Conservation (phyloP, 2,797 vertebrate species). For the Holocentrus rufus region DNA sequence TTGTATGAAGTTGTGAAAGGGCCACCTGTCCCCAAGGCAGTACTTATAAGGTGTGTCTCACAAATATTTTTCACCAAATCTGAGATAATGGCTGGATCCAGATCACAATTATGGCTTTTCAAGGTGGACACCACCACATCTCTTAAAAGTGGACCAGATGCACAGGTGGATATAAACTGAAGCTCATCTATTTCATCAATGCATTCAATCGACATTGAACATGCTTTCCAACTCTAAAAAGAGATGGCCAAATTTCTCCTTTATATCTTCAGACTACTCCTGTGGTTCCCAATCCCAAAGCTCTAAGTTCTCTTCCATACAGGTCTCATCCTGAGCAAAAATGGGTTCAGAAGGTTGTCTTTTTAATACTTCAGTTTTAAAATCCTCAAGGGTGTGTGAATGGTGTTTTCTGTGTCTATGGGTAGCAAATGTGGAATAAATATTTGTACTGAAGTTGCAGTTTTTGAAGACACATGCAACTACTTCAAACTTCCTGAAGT, state of each 20-base stretch:
- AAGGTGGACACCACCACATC: slow-evolving; percentile 14
- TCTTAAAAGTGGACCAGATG: slow-evolving; percentile 33
- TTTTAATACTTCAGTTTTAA: slow-evolving; percentile 14
- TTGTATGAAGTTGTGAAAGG: slow-evolving; percentile 40
- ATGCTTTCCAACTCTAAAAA: slow-evolving; percentile 27
- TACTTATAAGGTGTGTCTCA: slow-evolving; percentile 39
- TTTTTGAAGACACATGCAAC: slow-evolving; percentile 13
- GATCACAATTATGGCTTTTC: slow-evolving; percentile 29
- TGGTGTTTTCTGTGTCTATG: slow-evolving; percentile 9
- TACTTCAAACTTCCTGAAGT: too few species aligned
- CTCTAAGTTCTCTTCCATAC: too few species aligned
- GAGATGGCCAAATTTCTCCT: slow-evolving; percentile 18
- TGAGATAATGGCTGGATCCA: slow-evolving; percentile 35
- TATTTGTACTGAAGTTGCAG: slow-evolving; percentile 5
- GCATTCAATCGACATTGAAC: slow-evolving; percentile 41
- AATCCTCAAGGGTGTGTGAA: slow-evolving; percentile 11
- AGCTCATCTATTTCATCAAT: slow-evolving; percentile 21
- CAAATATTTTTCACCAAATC: slow-evolving; percentile 39
- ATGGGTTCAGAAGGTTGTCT: too few species aligned
- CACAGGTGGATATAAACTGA: slow-evolving; percentile 30
- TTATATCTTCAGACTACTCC: too few species aligned
- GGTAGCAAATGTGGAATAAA: background rate
- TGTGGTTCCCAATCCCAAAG: too few species aligned
- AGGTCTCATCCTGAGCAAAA: too few species aligned
- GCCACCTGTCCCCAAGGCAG: slow-evolving; percentile 33